Evolutionary conservation across 2,113 vertebrate species (phyloP).

Genomic region (Ophiodon elongatus): DNA sequence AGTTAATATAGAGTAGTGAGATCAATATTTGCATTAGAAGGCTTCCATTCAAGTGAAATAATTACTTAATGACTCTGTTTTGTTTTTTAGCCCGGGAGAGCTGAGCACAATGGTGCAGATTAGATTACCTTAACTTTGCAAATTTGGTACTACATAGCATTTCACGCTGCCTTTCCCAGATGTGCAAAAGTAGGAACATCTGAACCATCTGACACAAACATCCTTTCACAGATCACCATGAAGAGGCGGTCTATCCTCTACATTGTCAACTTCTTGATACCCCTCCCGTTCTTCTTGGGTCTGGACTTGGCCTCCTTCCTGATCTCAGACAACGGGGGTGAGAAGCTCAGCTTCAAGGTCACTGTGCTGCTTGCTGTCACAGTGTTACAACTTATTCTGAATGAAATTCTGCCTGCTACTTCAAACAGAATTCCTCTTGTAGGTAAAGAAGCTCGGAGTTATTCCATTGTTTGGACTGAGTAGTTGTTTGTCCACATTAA

Average conservation of each 20-base stretch:
- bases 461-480: neutral
- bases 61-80: too few species aligned
- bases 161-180: neutral
- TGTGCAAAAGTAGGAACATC: too few species aligned
- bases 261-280: constrained; percentile 85
- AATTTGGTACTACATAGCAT: neutral
- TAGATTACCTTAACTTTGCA: neutral
- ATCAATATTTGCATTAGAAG: neutral
- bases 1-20: neutral
- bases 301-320: constrained; percentile 86
- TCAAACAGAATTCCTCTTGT: constrained; percentile 78
- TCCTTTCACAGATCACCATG: constrained; percentile 81
- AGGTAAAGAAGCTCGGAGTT: constrained; percentile 54
- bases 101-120: too few species aligned
- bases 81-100: too few species aligned
- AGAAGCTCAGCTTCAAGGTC: constrained; percentile 79
- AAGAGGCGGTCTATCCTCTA: constrained; percentile 83
- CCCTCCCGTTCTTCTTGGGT: constrained; percentile 81
- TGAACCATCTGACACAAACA: neutral
- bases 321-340: constrained; percentile 80
- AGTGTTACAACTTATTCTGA: constrained; percentile 81
- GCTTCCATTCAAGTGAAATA: neutral
- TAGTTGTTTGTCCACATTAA: neutral
- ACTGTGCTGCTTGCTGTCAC: constrained; percentile 80
- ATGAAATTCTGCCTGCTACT: constrained; percentile 79